Evolutionary conservation across 2,888 invertebrate species (phyloP), one percentile per base, ranked within the genome.

Genomic region (Endomychus coccineus): DNA sequence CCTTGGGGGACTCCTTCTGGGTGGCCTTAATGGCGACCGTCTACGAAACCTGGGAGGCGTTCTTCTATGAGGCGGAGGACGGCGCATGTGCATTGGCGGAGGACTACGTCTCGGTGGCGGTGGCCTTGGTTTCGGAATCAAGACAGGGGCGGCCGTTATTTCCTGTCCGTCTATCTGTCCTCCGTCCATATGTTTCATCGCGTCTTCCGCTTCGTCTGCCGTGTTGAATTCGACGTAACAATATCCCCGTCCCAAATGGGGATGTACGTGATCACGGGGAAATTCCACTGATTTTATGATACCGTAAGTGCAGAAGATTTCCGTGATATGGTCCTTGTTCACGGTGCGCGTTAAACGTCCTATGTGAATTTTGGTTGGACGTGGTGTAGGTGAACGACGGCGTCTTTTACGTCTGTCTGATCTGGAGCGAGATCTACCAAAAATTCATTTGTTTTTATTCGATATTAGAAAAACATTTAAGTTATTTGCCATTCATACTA

Each of bases 181-280:
- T 61, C 96, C 97, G 69, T 98, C 96, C 97, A 98, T 97, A 60
- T 96, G 92, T 66, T 96, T 96, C 81, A 97, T 90, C 1, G 97
- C 97, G 64, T 94, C 92, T 62, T 96, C 95, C 12, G 97, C 96
- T 65, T 96, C 95, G 50, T 96, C 96, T 0, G 92, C 75, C 35
- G 81, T 89, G 47, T 80, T 83, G 67, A 86, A 98, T 58, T 98
- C 97, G 2, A 98, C 87, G 64, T 96, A 97, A 7, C 92, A 94
- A 66, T 88, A 89, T 1, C 95, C 94, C 16, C 89, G 77, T n/a
- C 89, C 87, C 50, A 89, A 77, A 58, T 86, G 83, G 0, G 83
- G 79, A 65, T 97, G 95, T 36, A 83, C 71, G 45, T 94, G 79
- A 57, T 97, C 96, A 44, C 77, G 73, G 0, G 90, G 89, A 60